A percentile compares a stretch with the other conserved stretches of the same genome.
These are phyloP conservation scores for Megalops cyprinoides DNA, from an alignment of 2,797 vertebrate species.

Conservation along the genomic window DNA sequence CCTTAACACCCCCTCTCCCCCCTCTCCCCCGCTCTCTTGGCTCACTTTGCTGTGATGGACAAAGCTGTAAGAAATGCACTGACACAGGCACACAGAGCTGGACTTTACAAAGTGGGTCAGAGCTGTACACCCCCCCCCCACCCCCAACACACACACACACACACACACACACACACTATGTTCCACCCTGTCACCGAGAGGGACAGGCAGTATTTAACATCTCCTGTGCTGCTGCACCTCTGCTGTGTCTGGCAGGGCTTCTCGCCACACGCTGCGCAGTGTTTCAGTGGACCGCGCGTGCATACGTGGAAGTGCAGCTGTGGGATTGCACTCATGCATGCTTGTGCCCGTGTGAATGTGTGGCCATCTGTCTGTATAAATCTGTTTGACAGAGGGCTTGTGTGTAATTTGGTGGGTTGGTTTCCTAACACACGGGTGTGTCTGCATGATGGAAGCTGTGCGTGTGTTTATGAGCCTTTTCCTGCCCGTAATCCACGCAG, in stretches of 20 bases:
- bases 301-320: neutral
- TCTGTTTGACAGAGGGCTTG: no score
- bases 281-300: no score
- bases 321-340: slow-evolving; percentile 1
- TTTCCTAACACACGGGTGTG: no score
- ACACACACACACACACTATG: no score
- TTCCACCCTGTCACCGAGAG: no score
- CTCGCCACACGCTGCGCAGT: no score
- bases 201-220: neutral
- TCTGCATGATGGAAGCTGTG: no score
- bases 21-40: neutral
- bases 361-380: neutral
- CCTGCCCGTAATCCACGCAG: no score
- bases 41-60: neutral
- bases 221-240: neutral
- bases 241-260: neutral
- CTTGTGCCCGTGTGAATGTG: neutral
- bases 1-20: neutral
- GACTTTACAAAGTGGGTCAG: slow-evolving; percentile 15
- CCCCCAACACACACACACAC: neutral
- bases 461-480: no score
- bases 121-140: neutral
- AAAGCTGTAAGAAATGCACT: neutral
- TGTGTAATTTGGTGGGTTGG: no score
- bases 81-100: neutral